Evolutionary conservation across 2,797 vertebrate genomes (phyloP), one percentile per base, ranked within the genome.

Genomic region (Hippoglossus hippoglossus): DNA sequence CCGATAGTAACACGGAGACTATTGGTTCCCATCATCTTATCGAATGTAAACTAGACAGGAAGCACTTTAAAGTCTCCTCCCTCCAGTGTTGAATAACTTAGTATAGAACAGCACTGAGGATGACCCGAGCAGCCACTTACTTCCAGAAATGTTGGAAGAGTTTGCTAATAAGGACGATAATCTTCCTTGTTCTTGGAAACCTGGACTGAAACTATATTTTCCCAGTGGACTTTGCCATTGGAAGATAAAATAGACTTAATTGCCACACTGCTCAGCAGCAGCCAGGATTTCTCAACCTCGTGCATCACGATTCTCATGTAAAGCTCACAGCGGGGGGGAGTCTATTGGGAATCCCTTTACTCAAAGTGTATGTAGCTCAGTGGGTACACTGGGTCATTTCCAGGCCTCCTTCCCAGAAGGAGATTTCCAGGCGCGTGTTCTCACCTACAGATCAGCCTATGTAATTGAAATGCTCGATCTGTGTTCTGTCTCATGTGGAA

Each of bases 171-270:
- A 75, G 60, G 57, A 78, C 15, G 52, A 68, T 72, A 44, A 25
- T 56, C 28, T 44, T 36, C 65, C 41, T 68, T 82, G 28, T 22
- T 61, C 69, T n/a, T 13, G 31, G 64, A 83, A 75, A 83, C 71
- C 68, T 68, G 67, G 57, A 69, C 62, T 44, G 19, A 81, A 75
- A 78, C 59, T 1, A 51, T 68, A 16, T 57, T 60, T 67, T 68
- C 57, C 63, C 46, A 26, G 63, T 67, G 65, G 58, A 82, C 71
- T 83, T 67, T 73, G 71, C 66, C 55, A 39, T 54, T 8, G 25
- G 61, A 80, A 75, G 62, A 87, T 77, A 46, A 72, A 60, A 83
- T 63, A 58, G 24, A 67, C 54, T 71, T 80, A 80, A 80, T 76
- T 77, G 72, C 55, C 22, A 6, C 25, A 4, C 15, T 4, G 41